Evolutionary conservation across 1,140 invertebrate genomes (phyloP).

Genomic region (Aphidius gifuensis): DNA sequence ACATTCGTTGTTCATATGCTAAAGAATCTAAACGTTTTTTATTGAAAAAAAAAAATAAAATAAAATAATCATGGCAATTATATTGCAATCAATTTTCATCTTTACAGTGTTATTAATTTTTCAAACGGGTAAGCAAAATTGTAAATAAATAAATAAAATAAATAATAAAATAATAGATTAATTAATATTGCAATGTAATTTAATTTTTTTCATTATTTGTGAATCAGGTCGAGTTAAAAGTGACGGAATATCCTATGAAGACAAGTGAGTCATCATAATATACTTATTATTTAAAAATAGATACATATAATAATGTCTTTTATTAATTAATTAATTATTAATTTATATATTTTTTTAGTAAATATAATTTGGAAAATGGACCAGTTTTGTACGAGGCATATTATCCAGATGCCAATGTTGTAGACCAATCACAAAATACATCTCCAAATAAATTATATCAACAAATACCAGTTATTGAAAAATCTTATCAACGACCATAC

Average conservation of each 20-base stretch:
- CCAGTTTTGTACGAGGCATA: constrained; percentile 44
- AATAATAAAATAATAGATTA: too few species aligned
- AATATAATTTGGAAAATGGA: constrained; percentile 34
- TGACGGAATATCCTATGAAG: too few species aligned
- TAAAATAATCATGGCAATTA: background rate
- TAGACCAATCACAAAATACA: constrained; percentile 20
- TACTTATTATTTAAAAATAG: background rate
- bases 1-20: background rate
- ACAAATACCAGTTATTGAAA: constrained; percentile 23
- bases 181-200: too few species aligned
- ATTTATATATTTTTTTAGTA: constrained; percentile 1
- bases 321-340: background rate
- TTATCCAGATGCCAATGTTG: constrained; percentile 31
- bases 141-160: too few species aligned
- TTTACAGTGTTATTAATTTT: too few species aligned
- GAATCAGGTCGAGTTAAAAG: too few species aligned
- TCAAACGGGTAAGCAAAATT: too few species aligned
- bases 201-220: too few species aligned
- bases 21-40: too few species aligned
- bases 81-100: too few species aligned
- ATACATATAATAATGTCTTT: background rate
- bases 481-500: constrained; percentile 31
- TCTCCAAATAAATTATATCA: constrained; percentile 24
- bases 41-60: background rate
- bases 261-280: too few species aligned